phyloP scores from a whole-genome alignment of 2,113 vertebrate species.

The Recurvirostra avosetta region DNA sequence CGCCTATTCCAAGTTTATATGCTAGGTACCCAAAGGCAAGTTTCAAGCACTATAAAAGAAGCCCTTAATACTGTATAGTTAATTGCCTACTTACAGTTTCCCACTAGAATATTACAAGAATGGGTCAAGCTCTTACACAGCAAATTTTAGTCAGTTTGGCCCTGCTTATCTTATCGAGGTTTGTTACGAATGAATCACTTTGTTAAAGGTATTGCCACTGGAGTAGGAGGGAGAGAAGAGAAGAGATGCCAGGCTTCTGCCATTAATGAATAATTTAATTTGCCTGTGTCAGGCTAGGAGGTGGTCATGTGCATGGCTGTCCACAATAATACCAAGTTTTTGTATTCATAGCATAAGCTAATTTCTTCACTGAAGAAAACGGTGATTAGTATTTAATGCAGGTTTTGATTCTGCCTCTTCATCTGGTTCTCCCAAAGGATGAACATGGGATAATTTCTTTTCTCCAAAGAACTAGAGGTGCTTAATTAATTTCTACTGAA shows the following conservation, averaged over 20 bases:
- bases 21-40: background rate
- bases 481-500: conserved; percentile 10
- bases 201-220: background rate
- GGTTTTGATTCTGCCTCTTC: background rate
- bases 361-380: background rate
- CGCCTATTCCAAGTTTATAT: background rate
- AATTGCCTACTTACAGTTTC: background rate
- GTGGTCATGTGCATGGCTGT: background rate
- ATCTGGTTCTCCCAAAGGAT: background rate
- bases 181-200: background rate
- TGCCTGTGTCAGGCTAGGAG: background rate
- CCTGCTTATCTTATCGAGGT: accelerated
- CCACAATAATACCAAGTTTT: background rate
- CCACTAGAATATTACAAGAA: background rate
- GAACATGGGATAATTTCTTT: background rate
- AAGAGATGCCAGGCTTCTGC: background rate
- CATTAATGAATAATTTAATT: background rate
- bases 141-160: background rate
- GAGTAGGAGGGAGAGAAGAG: background rate
- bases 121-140: background rate
- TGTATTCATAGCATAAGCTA: background rate
- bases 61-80: background rate
- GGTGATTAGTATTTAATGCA: background rate
- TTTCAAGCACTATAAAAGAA: background rate
- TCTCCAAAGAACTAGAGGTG: background rate